Base-by-base conservation (phyloP, 92 coral and sea anemone species). In the Porites evermanni region DNA sequence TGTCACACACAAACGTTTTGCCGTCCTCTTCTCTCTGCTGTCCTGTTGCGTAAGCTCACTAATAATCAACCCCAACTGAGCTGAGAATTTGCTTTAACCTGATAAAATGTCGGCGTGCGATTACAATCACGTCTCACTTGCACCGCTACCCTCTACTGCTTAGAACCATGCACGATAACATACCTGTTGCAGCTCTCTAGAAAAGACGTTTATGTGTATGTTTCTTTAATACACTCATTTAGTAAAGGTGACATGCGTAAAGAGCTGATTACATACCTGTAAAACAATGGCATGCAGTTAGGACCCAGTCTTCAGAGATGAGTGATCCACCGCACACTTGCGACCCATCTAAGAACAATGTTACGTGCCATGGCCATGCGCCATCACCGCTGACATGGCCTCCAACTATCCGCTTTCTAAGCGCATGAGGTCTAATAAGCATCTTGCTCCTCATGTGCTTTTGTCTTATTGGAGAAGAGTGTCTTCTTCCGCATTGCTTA, bases 311-410 rank as follows among this genome's bases (percentile, higher is more conserved):
- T 21, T 87, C 51, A 14, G 23, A 50, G 82, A 92, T 89, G 16
- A 92, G 90, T 66, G 95, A 92, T 82, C 95, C 95, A 20, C 88
- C 95, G 52, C 95, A 92, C 81, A 89, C 95, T 89, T 85, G 92
- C 16, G 61, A 67, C 12, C 66, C 67, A 77, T 92, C 89, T 81
- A 92, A 86, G 75, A 85, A 74, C 51, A 92, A 70, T 23, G 95
- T 93, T 19, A 92, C 93, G 69, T 92, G 95, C 95, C 95, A 92
- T 1, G 95, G 95, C 95, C 92, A 92, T 38, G 79, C 79, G 47
- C 91, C 95, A 6, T 85, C 84, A 8, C 20, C 58, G 61, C 95
- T 89, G 2, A 16, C 68, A 44, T 64, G 86, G 11, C 95, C 95
- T 53, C 95, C 95, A 26, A 89, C 95, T 52, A 92, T 92, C 24